phyloP scores from a whole-genome alignment of 1,140 invertebrate genomes.

The Babylonia areolata region DNA sequence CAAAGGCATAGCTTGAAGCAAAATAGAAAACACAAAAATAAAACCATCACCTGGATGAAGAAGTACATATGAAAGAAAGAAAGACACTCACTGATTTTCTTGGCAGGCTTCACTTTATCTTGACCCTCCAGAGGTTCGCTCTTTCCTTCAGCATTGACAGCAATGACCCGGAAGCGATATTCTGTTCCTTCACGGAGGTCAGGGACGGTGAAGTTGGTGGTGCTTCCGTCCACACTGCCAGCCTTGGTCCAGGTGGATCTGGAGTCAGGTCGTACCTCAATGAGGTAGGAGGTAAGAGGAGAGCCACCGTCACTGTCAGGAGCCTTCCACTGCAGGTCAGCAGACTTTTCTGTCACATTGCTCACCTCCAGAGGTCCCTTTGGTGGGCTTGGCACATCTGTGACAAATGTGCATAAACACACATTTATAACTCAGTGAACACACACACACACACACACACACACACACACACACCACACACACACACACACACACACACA shows the following conservation, averaged over 20 bases:
- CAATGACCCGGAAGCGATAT: constrained; percentile 72
- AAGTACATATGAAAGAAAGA: too few relatives aligned
- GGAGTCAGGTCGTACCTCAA: constrained; percentile 78
- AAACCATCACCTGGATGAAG: too few relatives aligned
- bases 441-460: too few relatives aligned
- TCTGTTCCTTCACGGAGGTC: constrained; percentile 58
- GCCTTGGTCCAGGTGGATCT: constrained; percentile 93
- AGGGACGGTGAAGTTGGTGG: constrained; percentile 53
- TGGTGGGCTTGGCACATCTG: constrained; percentile 55
- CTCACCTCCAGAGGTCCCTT: constrained; percentile 55
- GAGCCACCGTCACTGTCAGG: constrained; percentile 68
- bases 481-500: too few relatives aligned
- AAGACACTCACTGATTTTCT: constrained; percentile 91
- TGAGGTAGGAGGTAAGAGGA: constrained; percentile 66
- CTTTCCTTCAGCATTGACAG: constrained; percentile 95
- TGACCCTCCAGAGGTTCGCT: constrained; percentile 90
- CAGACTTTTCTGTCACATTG: constrained; percentile 58
- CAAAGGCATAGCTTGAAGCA: too few relatives aligned
- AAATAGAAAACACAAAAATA: too few relatives aligned
- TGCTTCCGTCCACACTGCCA: constrained; percentile 76
- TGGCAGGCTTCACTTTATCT: constrained; percentile 93
- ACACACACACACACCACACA: too few relatives aligned
- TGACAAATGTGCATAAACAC: background rate
- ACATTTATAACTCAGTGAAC: too few relatives aligned
- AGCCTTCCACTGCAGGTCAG: constrained; percentile 67